These are phyloP conservation scores for Bradypus variegatus DNA, from an alignment of 2,797 vertebrate genomes.

Conservation along the genomic window DNA sequence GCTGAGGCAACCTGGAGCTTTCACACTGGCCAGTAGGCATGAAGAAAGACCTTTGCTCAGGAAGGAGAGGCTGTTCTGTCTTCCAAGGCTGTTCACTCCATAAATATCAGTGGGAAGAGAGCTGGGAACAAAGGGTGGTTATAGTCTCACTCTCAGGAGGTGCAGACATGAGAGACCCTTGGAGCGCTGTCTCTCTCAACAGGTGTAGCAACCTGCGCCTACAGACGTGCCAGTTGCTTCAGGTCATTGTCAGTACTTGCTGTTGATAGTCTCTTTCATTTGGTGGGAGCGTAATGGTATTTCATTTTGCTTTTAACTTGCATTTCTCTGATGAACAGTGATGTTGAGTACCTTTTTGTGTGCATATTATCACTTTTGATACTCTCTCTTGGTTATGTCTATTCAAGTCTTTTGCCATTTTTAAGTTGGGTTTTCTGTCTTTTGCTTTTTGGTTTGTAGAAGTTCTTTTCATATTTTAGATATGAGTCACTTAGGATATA, in stretches of 20 bases:
- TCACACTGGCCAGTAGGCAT: not conserved
- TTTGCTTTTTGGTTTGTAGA: not conserved
- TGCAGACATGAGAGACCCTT: not conserved
- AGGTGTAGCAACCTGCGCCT: not conserved
- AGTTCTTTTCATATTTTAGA: not conserved
- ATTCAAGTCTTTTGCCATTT: not conserved
- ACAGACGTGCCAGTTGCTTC: not conserved
- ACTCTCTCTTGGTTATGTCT: not conserved
- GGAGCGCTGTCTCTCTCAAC: not conserved
- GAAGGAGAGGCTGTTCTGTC: not conserved
- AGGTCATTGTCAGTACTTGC: not conserved
- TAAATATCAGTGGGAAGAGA: not conserved
- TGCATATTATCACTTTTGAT: not conserved
- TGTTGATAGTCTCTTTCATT: not conserved
- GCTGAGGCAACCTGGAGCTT: not conserved
- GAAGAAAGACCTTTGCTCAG: not conserved
- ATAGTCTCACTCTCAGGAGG: not conserved
- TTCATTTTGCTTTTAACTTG: not conserved
- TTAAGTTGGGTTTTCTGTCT: not conserved
- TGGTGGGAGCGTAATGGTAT: not conserved
- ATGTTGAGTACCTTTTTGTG: not conserved
- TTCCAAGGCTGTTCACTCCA: not conserved
- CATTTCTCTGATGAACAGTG: too few species aligned
- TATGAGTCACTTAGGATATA: not conserved
- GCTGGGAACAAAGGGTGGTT: not conserved